Percentiles rank a stretch among this genome's conserved stretches.
These are phyloP conservation scores for Hippocampus kuda DNA, from an alignment of 2,797 vertebrate genomes.

Conservation along the genomic window DNA sequence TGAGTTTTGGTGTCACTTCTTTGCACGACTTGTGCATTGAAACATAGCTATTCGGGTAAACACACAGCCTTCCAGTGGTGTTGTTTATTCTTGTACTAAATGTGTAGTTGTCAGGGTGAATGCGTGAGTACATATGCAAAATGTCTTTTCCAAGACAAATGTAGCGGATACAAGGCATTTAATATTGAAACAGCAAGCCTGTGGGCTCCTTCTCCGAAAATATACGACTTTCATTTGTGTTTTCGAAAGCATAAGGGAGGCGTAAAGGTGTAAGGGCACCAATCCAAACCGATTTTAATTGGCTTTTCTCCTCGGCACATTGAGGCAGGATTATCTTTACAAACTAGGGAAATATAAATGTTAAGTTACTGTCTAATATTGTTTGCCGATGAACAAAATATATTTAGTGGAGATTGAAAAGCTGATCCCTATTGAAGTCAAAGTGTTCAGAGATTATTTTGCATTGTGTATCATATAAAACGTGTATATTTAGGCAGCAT, in stretches of 20 bases:
- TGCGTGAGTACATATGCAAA: background rate
- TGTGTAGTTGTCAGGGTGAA: background rate
- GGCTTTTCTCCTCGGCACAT: constrained; percentile 6
- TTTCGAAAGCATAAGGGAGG: constrained; percentile 5
- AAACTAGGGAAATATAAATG: constrained; percentile 5
- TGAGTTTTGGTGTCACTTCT: background rate
- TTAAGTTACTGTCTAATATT: constrained; percentile 9
- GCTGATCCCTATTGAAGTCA: background rate
- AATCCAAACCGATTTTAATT: constrained; percentile 7
- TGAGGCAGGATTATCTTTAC: constrained; percentile 3
- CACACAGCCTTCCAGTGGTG: background rate
- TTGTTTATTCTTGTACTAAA: background rate
- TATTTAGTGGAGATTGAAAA: background rate
- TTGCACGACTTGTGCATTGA: background rate
- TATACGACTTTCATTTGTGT: constrained; percentile 12
- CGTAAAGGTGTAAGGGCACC: constrained; percentile 3
- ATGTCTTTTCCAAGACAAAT: constrained; percentile 28
- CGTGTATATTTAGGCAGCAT: background rate
- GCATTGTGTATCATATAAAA: background rate
- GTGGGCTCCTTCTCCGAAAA: background rate
- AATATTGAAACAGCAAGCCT: constrained; percentile 6
- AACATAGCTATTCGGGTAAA: background rate
- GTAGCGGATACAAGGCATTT: constrained; percentile 24
- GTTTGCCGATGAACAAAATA: background rate
- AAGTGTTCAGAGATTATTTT: background rate